Percentiles rank a stretch among this genome's conserved stretches.
phyloP scores from a whole-genome alignment of 2,797 vertebrate species.

The Phrynocephalus vlangalii region DNA sequence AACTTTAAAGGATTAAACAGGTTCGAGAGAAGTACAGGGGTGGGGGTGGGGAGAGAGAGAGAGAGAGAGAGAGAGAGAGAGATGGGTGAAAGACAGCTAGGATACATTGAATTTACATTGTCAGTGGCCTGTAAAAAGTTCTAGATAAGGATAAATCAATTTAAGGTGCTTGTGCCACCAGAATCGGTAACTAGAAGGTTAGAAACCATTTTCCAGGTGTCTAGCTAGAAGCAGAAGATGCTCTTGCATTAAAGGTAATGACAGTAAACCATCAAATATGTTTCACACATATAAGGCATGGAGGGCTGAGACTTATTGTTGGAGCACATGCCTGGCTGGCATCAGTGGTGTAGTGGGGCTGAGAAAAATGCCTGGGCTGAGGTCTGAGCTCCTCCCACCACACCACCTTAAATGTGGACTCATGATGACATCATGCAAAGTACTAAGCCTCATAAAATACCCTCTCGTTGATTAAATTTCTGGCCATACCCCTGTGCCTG shows the following conservation, averaged over 20 bases:
- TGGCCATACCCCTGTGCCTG: not conserved
- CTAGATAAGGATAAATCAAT: conserved; percentile 64
- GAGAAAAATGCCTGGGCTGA: not conserved
- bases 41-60: conserved; percentile 49
- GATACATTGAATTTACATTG: conserved; percentile 63
- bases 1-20: conserved; percentile 78
- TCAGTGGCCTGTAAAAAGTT: conserved; percentile 55
- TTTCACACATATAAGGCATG: not conserved
- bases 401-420: not conserved
- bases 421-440: not conserved
- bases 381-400: too few species aligned
- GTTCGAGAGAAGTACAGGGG: conserved; percentile 45
- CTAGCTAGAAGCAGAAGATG: not conserved
- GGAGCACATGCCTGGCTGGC: not conserved
- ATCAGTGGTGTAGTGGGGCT: not conserved
- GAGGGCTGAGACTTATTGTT: not conserved
- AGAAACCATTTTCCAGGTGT: not conserved
- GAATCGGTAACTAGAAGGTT: not conserved
- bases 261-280: not conserved
- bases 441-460: not conserved
- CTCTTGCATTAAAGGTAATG: not conserved
- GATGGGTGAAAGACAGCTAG: conserved; percentile 59
- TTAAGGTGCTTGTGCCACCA: conserved; percentile 49
- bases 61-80: conserved; percentile 47
- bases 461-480: not conserved